Evolutionary conservation across 2,888 invertebrate species (phyloP), one percentile per base, ranked within the genome.

Genomic region (Spodoptera picta): DNA sequence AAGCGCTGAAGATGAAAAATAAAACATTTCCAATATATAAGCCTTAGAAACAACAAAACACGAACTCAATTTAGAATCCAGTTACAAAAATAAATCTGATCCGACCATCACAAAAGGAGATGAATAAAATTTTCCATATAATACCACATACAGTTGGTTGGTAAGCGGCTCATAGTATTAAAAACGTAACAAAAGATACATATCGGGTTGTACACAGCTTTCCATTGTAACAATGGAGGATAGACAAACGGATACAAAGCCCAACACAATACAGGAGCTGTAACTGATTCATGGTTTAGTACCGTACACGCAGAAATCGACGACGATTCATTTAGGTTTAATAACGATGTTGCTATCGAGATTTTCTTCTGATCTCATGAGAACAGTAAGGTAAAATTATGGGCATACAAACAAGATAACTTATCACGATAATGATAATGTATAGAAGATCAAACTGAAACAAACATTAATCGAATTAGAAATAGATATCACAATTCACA

Each of bases 101-200:
- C 59, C 73, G 48, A 51, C 59, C 19, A 51, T 51, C 49, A 59
- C 52, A 65, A 55, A 54, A 41, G 36, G 53, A 64, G 52, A 61
- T 54, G 71, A 57, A 71, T 54, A 60, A 19, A 62, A 56, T 60
- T 63, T 74, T 64, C 51, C 42, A 60, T 53, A 52, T 51, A 56
- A 68, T 73, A 47, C 31, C 19, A n/a, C 42, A 59, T 19, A 71
- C 50, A 54, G 65, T 46, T 62, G 36, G 49, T 41, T 52, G 6
- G 45, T 80, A 83, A 85, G 82, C 77, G 81, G 84, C 83, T 84
- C 80, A 85, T 75, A 73, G 81, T 80, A 83, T 84, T 81, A 81
- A 75, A 79, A 80, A 67, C 68, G 54, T 65, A 72, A 80, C 80
- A 77, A 79, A 73, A 81, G 81, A 80, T 77, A 73, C 63, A 60